Percentiles rank a stretch among this genome's conserved stretches.
phyloP scores from a whole-genome alignment of 2,113 vertebrate species.

The Hippopotamus amphibius region DNA sequence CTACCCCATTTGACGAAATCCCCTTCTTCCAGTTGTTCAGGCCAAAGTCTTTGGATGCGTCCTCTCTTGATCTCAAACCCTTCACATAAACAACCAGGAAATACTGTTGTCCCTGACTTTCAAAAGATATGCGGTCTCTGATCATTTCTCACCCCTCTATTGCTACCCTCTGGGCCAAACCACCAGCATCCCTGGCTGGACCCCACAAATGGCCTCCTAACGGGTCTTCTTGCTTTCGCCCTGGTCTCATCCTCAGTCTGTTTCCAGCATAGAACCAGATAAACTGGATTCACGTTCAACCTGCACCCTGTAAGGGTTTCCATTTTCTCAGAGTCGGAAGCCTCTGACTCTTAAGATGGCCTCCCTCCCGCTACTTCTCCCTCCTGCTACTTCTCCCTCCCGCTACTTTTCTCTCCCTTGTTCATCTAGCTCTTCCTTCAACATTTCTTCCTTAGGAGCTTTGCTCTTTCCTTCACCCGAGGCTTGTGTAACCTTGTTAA shows the following conservation, averaged over 20 bases:
- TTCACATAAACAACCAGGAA: background rate
- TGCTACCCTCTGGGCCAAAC: background rate
- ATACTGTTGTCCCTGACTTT: background rate
- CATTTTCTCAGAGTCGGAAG: background rate
- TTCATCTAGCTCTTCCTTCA: background rate
- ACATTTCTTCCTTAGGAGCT: background rate
- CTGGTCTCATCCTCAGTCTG: background rate
- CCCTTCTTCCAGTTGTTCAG: background rate
- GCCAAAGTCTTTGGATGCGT: background rate
- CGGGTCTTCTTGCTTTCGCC: background rate
- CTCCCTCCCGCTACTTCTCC: too few relatives aligned
- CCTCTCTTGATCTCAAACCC: background rate
- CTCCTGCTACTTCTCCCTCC: accelerated
- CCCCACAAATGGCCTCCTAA: background rate
- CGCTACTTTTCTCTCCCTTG: background rate
- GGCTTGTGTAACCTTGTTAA: background rate
- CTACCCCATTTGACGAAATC: too few relatives aligned
- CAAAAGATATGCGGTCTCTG: background rate
- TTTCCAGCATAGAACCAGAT: background rate
- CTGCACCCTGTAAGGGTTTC: background rate
- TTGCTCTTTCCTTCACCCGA: too few relatives aligned
- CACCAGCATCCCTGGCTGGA: background rate
- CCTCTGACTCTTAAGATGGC: background rate
- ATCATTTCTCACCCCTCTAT: background rate
- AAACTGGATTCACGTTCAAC: accelerated